Evolutionary conservation across 2,113 vertebrate species (phyloP), one percentile per base, ranked within the genome.

Genomic region (Notarius quadriscutis): DNA sequence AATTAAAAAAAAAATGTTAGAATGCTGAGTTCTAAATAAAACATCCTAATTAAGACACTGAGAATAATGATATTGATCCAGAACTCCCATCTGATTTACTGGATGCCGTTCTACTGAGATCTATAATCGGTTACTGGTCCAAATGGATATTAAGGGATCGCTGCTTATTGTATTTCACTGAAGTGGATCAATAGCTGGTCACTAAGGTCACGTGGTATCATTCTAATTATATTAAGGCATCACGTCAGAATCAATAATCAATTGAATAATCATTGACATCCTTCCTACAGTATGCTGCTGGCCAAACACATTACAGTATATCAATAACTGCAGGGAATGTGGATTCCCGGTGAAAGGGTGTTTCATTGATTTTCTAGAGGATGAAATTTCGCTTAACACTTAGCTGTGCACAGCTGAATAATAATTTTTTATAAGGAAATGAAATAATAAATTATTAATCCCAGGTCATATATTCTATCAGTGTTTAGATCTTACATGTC

Each of bases 361-460:
- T 78, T 63, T 79, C 74, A 90, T 88, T 77, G 86, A 80, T 77
- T 90, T 89, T 65, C 87, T 85, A 79, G 30, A 83, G 89, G 90
- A 84, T 89, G 57, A 89, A 79, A 90, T 89, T 87, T 88, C 82
- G 71, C 84, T 85, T 89, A 90, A 90, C 72, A 83, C 84, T 63
- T 84, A 85, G 75, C 82, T 50, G 84, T 80, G 84, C 87, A 9
- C 69, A 77, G 81, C 81, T 84, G 77, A 77, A 80, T 85, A 90
- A 83, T 67, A 57, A 71, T 87, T 88, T 86, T 58, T 86, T 67
- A 57, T 41, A 63, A 81, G 83, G 78, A 90, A 85, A 89, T 89
- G 48, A 88, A 88, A 84, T 60, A 75, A 85, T 88, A 69, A 83
- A 89, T 91, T 86, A 87, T 87, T 89, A 87, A 91, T 86, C 87